Base-by-base conservation (phyloP, 1,140 invertebrate genomes). In the Anastatus disparis region DNA sequence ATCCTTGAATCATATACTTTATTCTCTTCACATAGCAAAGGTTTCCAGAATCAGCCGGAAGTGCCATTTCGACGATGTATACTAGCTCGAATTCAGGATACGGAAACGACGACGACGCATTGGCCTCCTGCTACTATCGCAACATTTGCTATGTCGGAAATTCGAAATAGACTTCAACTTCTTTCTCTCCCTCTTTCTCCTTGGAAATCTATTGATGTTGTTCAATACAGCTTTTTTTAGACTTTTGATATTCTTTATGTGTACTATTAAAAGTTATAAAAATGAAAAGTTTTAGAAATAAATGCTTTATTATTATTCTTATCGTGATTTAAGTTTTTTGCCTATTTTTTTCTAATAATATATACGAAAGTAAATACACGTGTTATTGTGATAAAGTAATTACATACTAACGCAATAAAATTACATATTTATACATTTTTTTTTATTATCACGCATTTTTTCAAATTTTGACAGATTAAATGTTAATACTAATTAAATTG, bases 121-220 rank as follows among this genome's bases (percentile, higher is more conserved):
- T 44, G 24, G 20, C 8, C 2, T 59, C 15, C 58, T n/a, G n/a
- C n/a, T n/a, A 17, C 22, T 61, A 46, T 46, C 42, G 58, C n/a
- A 10, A 3, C 15, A 35, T 20, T 12, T 53, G 29, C 35, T 2
- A 35, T 44, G 38, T 44, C 24, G 38, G 24, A 61, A 61, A 44
- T 61, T 44, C 40, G 22, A 46, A 61, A 44, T 44, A 27, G 22
- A 44, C 56, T 44, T 22, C 40, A 22, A 24, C 6, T 58, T 24
- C 46, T 20, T 12, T 26, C 22, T 50, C 2, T 6, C 46, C 20
- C 46, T 24, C 46, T 48, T n/a, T n/a, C n/a, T n/a, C n/a, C n/a
- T n/a, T n/a, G 48, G n/a, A n/a, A n/a, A n/a, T 4, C 3, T 65
- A 74, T 75, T 75, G 71, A 76, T 74, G 4, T 3, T 27, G 8